phyloP scores from a whole-genome alignment of 2,113 vertebrate species.

The Aythya baeri region DNA sequence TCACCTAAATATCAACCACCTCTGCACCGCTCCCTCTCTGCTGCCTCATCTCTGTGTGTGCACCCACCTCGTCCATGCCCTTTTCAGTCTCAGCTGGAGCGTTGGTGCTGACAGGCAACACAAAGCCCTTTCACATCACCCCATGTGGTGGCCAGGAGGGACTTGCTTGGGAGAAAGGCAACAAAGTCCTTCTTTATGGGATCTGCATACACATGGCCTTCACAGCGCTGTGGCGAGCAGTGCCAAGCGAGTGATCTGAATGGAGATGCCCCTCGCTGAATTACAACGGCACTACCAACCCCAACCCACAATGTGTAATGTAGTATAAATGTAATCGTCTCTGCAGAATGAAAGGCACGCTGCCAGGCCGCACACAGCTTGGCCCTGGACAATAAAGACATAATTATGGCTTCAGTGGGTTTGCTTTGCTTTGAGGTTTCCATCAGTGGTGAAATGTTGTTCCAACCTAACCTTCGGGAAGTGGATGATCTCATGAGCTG shows the following conservation, averaged over 20 bases:
- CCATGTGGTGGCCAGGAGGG: constrained; percentile 12
- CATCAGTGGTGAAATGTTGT: constrained; percentile 49
- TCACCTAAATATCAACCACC: background rate
- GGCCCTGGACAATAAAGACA: constrained; percentile 50
- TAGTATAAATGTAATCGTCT: background rate
- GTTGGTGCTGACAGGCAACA: background rate
- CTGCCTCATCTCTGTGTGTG: accelerated
- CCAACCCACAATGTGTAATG: background rate
- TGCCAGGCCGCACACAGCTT: constrained; percentile 39
- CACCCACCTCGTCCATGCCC: background rate
- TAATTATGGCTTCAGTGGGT: constrained; percentile 45
- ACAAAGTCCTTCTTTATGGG: constrained; percentile 9
- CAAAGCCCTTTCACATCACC: constrained; percentile 21
- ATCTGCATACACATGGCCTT: background rate
- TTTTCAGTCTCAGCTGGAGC: background rate
- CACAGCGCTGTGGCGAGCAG: background rate
- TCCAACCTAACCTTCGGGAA: constrained; percentile 41
- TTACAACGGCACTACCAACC: background rate
- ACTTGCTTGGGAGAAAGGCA: constrained; percentile 10
- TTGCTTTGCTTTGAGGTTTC: constrained; percentile 22
- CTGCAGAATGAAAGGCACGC: constrained; percentile 52
- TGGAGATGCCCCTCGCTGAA: constrained; percentile 2
- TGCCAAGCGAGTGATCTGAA: background rate
- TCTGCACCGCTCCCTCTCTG: background rate
- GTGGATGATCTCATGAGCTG: constrained; percentile 43